Evolutionary conservation across 2,113 vertebrate species (phyloP).

Genomic region (Hippolais icterina): DNA sequence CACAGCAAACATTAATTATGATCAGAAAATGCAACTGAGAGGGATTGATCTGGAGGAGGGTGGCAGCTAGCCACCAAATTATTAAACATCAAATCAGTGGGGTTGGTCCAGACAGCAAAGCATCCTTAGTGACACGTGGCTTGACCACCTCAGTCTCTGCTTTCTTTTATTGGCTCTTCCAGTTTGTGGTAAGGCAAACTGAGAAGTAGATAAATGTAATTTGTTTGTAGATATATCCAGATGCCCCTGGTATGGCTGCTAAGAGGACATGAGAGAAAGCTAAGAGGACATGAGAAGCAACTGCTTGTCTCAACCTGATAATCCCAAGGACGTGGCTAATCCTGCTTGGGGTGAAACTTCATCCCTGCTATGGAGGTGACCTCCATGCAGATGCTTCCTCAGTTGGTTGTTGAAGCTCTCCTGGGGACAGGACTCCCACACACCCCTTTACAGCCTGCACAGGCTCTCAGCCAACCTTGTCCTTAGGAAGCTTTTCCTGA

Average conservation of each 20-base stretch:
- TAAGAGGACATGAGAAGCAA: background rate
- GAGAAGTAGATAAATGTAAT: background rate
- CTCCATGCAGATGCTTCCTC: background rate
- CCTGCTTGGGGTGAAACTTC: background rate
- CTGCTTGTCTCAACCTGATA: background rate
- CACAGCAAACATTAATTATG: slow-evolving; percentile 64
- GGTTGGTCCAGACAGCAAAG: background rate
- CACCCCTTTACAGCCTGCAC: background rate
- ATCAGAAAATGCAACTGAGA: slow-evolving; percentile 40
- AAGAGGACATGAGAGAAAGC: background rate
- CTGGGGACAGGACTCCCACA: background rate
- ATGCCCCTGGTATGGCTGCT: background rate
- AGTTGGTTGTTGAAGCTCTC: background rate
- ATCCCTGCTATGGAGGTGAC: background rate
- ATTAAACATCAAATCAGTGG: background rate
- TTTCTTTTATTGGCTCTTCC: background rate
- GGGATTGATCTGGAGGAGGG: slow-evolving; percentile 41
- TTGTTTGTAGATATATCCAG: background rate
- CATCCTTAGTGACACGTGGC: background rate
- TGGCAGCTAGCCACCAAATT: background rate
- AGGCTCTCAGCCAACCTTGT: background rate
- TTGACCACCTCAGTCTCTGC: background rate
- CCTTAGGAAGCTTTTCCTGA: background rate
- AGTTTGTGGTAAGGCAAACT: background rate
- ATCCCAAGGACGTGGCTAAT: background rate